Percentiles rank a stretch among this genome's conserved stretches.
These are phyloP conservation scores for Lacanobia oleracea DNA, from an alignment of 2,888 invertebrate genomes.

Conservation along the genomic window DNA sequence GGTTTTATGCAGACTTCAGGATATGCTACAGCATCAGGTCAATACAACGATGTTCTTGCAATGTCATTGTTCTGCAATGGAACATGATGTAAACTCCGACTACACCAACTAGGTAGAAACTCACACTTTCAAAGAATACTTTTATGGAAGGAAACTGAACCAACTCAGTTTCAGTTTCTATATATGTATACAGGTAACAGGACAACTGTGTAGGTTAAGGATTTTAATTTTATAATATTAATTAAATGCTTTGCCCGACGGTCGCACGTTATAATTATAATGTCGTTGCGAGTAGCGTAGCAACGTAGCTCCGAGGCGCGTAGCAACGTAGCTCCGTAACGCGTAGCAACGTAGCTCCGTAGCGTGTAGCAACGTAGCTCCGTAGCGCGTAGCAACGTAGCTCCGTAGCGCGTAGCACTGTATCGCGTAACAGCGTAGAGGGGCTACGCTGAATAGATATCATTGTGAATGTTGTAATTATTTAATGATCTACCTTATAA, in stretches of 20 bases:
- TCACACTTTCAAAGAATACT: not conserved
- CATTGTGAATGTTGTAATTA: no score
- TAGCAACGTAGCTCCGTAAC: no score
- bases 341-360: no score
- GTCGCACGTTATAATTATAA: no score
- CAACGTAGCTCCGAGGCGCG: no score
- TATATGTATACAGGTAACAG: not conserved
- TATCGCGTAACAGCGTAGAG: conserved; percentile 18
- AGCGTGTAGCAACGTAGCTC: no score
- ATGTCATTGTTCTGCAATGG: not conserved
- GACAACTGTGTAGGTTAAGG: not conserved
- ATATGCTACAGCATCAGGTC: no score
- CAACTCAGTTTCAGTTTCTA: not conserved
- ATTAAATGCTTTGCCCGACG: not conserved
- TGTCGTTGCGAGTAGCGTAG: no score
- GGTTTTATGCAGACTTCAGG: no score
- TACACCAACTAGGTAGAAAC: not conserved
- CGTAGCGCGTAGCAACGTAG: conserved; percentile 5
- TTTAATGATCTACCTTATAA: no score
- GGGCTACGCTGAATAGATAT: no score
- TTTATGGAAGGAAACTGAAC: not conserved
- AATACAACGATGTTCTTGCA: no score
- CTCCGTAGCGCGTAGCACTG: conserved; percentile 1
- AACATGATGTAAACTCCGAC: not conserved
- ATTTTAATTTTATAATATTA: conserved; percentile 4